phyloP scores from a whole-genome alignment of 1,140 invertebrate species.

The Ceratina japonica region DNA sequence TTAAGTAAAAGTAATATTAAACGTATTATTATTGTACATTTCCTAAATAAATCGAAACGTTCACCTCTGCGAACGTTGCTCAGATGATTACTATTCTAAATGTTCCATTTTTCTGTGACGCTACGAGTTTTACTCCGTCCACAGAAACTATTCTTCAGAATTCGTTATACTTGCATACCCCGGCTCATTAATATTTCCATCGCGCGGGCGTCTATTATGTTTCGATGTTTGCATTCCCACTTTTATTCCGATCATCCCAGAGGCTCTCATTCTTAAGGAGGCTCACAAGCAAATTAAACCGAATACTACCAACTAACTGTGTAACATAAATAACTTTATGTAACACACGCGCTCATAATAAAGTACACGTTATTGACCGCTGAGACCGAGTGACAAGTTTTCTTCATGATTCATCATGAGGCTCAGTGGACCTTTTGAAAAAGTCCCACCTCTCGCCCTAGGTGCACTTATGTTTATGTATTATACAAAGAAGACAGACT shows the following conservation, averaged over 20 bases:
- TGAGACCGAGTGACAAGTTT: too few relatives aligned
- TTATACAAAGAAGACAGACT: too few relatives aligned
- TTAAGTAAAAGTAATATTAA: too few relatives aligned
- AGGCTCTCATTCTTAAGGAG: slow-evolving; percentile 58
- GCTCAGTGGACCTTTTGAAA: too few relatives aligned
- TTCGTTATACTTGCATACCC: slow-evolving; percentile 64
- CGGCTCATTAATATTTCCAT: slow-evolving; percentile 74
- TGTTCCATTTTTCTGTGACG: slow-evolving; percentile 29
- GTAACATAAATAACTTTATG: too few relatives aligned
- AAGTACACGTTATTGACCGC: too few relatives aligned
- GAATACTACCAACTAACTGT: too few relatives aligned
- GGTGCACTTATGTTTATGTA: too few relatives aligned
- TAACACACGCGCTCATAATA: too few relatives aligned
- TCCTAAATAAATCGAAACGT: background rate
- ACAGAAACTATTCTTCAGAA: slow-evolving; percentile 55
- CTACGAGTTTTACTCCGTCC: slow-evolving; percentile 39
- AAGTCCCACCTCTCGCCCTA: too few relatives aligned
- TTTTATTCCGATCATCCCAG: slow-evolving; percentile 72
- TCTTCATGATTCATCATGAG: too few relatives aligned
- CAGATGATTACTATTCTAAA: background rate
- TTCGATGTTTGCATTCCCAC: slow-evolving; percentile 72
- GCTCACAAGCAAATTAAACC: too few relatives aligned
- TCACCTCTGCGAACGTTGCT: background rate
- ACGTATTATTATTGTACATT: background rate
- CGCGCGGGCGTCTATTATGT: slow-evolving; percentile 69